Evolutionary conservation across 2,797 vertebrate species (phyloP).

Genomic region (Oreortyx pictus): DNA sequence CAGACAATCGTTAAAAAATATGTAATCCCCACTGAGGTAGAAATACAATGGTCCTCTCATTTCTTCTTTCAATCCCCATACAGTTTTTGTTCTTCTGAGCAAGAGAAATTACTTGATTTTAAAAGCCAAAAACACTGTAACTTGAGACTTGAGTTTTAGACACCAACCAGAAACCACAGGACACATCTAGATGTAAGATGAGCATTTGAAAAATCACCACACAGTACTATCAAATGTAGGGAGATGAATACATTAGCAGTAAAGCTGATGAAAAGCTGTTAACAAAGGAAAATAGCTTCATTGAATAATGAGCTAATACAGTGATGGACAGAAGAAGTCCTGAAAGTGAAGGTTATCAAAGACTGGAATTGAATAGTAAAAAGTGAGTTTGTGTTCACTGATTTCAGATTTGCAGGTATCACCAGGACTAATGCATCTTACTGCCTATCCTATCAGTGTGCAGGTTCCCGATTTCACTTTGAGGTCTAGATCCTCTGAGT

Average conservation of each 20-base stretch:
- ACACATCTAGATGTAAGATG: not conserved
- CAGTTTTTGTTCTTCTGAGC: not conserved
- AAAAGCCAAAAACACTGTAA: not conserved
- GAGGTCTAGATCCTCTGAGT: not conserved
- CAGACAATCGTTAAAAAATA: not conserved
- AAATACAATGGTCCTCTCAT: not conserved
- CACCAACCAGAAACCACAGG: not conserved
- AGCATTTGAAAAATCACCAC: not conserved
- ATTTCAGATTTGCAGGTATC: not conserved
- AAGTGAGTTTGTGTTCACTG: fast-evolving
- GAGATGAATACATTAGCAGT: not conserved
- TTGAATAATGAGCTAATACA: not conserved
- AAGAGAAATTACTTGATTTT: not conserved
- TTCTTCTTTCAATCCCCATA: not conserved
- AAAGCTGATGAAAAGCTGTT: not conserved
- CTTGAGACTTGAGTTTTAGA: not conserved
- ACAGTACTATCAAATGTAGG: not conserved
- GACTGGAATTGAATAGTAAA: not conserved
- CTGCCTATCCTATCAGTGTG: not conserved
- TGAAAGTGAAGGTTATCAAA: not conserved
- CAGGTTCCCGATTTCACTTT: not conserved
- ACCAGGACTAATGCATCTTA: not conserved
- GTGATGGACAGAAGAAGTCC: not conserved
- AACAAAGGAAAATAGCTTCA: not conserved
- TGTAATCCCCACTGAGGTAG: not conserved